Evolutionary conservation across 2,888 invertebrate genomes (phyloP).

Genomic region (Syrista parreyssii): DNA sequence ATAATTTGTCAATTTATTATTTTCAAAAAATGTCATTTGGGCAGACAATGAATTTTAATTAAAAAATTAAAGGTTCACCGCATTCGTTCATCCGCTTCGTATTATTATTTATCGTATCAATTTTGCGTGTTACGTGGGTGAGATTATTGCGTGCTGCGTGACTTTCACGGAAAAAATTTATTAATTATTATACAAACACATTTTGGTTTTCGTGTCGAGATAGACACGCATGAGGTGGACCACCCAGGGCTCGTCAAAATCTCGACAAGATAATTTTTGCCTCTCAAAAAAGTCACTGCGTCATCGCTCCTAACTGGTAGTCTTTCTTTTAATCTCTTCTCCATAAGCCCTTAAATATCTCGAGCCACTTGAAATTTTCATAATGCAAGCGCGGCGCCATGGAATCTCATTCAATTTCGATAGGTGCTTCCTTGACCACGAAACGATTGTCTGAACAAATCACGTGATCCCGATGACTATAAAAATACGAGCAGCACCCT

Average conservation of each 20-base stretch:
- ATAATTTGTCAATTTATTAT: too few species aligned
- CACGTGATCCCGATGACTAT: background rate
- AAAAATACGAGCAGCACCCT: background rate
- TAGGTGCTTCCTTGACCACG: conserved; percentile 14
- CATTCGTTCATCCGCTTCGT: background rate
- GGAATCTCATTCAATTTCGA: conserved; percentile 30
- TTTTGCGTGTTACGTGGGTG: background rate
- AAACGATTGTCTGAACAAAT: background rate
- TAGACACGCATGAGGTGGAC: conserved; percentile 38
- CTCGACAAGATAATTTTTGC: conserved; percentile 59
- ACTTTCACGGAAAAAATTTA: conserved; percentile 7
- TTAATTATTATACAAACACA: conserved; percentile 14
- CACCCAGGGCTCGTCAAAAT: conserved; percentile 57
- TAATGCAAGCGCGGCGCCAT: conserved; percentile 38
- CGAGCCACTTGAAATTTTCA: conserved; percentile 55
- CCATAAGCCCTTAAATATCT: conserved; percentile 48
- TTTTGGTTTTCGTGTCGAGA: conserved; percentile 5
- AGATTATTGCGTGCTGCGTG: background rate
- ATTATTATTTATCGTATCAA: background rate
- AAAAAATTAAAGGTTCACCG: background rate
- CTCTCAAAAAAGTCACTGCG: conserved; percentile 61
- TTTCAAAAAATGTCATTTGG: too few species aligned
- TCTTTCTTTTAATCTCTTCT: conserved; percentile 62
- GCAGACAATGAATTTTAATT: background rate
- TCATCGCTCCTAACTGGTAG: conserved; percentile 66